A percentile compares a stretch with the other conserved stretches of the same genome.
Conservation (phyloP, 2,888 invertebrate genomes). For the Phalera bucephala region DNA sequence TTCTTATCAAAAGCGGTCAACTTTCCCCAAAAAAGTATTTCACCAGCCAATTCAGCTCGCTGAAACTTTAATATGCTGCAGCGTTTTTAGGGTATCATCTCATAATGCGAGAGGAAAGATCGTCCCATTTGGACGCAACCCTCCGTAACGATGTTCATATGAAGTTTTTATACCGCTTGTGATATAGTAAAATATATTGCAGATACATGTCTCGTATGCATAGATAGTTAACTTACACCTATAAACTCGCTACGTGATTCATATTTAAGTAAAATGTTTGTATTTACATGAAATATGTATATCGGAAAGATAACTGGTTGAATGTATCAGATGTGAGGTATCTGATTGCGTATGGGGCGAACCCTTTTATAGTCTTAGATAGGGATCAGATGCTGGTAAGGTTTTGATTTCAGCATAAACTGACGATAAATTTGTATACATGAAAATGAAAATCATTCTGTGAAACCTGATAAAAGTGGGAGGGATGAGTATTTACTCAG, state of each 20-base stretch:
- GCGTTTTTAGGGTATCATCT: constrained; percentile 29
- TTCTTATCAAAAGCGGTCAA: too few relatives aligned
- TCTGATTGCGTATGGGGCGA: neutral
- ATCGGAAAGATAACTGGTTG: neutral
- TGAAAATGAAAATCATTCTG: too few relatives aligned
- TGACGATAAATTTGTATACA: too few relatives aligned
- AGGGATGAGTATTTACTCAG: too few relatives aligned
- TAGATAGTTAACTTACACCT: constrained; percentile 3
- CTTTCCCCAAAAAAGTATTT: too few relatives aligned
- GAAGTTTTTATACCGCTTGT: constrained; percentile 29
- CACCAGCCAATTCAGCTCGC: too few relatives aligned
- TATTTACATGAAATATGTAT: constrained; percentile 9
- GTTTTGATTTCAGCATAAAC: neutral
- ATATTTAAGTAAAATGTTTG: constrained; percentile 3
- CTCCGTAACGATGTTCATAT: constrained; percentile 27
- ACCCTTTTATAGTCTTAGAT: neutral
- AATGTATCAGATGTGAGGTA: neutral
- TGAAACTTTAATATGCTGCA: constrained; percentile 27
- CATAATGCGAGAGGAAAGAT: constrained; percentile 17
- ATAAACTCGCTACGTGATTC: constrained; percentile 22
- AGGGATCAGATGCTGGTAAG: neutral
- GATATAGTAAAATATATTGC: constrained; percentile 25
- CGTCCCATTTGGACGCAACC: constrained; percentile 10
- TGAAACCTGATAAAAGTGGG: too few relatives aligned
- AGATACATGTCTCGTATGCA: constrained; percentile 15